Percentiles rank a stretch among this genome's conserved stretches.
phyloP scores from a whole-genome alignment of 2,113 vertebrate species.

The Stigmatopora nigra region DNA sequence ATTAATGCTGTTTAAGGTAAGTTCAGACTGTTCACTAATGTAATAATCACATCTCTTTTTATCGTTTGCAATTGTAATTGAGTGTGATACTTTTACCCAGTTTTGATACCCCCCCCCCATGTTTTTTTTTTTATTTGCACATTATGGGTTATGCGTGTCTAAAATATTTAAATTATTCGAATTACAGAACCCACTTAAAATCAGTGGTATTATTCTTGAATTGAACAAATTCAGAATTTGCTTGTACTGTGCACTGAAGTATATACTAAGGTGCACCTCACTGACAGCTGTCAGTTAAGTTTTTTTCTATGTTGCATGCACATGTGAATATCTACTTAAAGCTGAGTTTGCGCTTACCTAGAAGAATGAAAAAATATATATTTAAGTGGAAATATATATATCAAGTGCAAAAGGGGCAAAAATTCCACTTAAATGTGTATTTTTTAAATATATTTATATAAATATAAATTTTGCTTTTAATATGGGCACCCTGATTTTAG shows the following conservation, averaged over 20 bases:
- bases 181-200: constrained; percentile 34
- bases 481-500: not conserved
- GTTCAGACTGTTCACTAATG: not conserved
- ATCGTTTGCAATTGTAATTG: not conserved
- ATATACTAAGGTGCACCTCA: constrained; percentile 37
- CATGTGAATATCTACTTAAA: constrained; percentile 54
- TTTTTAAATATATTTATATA: not conserved
- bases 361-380: not conserved
- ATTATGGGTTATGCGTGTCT: constrained; percentile 1
- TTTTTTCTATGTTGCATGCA: constrained; percentile 59
- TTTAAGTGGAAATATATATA: too few species aligned
- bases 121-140: not conserved
- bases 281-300: constrained; percentile 42
- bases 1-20: constrained; percentile 1
- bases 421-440: too few species aligned
- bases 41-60: too few species aligned
- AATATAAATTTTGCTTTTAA: not conserved
- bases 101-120: not conserved
- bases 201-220: constrained; percentile 58
- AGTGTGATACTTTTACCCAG: not conserved
- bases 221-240: constrained; percentile 28
- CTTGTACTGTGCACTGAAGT: constrained; percentile 43
- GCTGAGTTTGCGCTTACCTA: not conserved
- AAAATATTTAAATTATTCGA: not conserved
- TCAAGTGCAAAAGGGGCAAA: too few species aligned